Conservation (phyloP, 2,888 invertebrate species). For the Liposcelis brunnea region DNA sequence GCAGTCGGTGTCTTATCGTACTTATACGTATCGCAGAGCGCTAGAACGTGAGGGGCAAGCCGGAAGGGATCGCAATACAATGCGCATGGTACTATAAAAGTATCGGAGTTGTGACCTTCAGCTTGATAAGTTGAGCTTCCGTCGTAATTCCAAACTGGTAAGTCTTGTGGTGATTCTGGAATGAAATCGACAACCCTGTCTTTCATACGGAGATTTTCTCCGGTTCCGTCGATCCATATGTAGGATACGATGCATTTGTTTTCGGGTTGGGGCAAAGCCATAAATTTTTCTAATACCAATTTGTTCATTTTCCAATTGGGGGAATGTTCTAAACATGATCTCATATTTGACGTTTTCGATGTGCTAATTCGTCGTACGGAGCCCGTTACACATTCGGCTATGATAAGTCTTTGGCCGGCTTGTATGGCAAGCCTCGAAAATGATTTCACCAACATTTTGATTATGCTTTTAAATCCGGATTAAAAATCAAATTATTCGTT, state of each 20-base stretch:
- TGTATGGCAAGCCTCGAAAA: neutral
- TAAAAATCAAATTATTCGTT: too few relatives aligned
- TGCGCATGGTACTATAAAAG: conserved; percentile 55
- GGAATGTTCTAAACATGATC: conserved; percentile 2
- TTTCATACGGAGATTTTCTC: conserved; percentile 49
- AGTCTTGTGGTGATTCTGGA: conserved; percentile 39
- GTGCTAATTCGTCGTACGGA: neutral
- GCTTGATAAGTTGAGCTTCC: conserved; percentile 55
- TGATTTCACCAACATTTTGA: neutral
- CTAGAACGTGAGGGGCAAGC: conserved; percentile 51
- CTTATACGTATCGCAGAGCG: conserved; percentile 60
- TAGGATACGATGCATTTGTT: conserved; percentile 44
- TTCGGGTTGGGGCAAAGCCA: conserved; percentile 38
- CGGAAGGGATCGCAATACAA: conserved; percentile 69
- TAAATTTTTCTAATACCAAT: conserved; percentile 1
- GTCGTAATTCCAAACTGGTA: conserved; percentile 61
- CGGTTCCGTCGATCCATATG: conserved; percentile 61
- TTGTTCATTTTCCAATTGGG: conserved; percentile 8
- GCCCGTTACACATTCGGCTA: neutral
- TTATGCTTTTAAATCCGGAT: neutral
- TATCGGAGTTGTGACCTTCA: conserved; percentile 47
- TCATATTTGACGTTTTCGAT: neutral
- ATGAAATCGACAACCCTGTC: conserved; percentile 48
- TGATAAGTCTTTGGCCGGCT: too few relatives aligned
- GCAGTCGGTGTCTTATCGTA: conserved; percentile 40